Percentiles rank a stretch among this genome's conserved stretches.
Conservation (phyloP, 2,113 vertebrate species). For the Riparia riparia region DNA sequence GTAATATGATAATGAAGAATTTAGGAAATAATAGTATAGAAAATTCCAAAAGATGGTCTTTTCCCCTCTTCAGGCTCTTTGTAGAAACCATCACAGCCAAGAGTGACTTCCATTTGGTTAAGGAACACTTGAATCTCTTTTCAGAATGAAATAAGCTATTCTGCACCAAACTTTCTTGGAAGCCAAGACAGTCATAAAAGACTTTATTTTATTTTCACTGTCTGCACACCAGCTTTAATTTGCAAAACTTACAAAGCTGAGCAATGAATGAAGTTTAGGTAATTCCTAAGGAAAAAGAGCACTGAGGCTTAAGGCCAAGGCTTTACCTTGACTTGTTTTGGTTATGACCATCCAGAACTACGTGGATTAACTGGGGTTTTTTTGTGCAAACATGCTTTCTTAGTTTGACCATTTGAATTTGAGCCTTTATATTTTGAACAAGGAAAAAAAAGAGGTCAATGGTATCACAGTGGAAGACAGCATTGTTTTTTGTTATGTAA, state of each 20-base stretch:
- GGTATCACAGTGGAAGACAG: background rate
- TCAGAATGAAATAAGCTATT: background rate
- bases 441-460: background rate
- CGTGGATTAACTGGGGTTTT: background rate
- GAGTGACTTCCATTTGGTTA: background rate
- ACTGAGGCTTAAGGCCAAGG: background rate
- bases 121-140: background rate
- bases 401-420: background rate
- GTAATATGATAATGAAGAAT: background rate
- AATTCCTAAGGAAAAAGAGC: background rate
- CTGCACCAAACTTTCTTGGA: background rate
- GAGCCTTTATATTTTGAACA: background rate
- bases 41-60: background rate
- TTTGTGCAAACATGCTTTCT: background rate
- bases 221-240: background rate
- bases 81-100: background rate
- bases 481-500: background rate
- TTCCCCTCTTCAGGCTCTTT: background rate
- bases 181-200: background rate
- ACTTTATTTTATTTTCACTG: background rate
- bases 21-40: background rate
- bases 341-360: background rate
- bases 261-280: background rate
- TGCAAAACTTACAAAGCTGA: background rate
- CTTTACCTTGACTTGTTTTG: background rate